Base-by-base conservation (phyloP, 2,888 invertebrate species). In the Epirrhoe tristata region DNA sequence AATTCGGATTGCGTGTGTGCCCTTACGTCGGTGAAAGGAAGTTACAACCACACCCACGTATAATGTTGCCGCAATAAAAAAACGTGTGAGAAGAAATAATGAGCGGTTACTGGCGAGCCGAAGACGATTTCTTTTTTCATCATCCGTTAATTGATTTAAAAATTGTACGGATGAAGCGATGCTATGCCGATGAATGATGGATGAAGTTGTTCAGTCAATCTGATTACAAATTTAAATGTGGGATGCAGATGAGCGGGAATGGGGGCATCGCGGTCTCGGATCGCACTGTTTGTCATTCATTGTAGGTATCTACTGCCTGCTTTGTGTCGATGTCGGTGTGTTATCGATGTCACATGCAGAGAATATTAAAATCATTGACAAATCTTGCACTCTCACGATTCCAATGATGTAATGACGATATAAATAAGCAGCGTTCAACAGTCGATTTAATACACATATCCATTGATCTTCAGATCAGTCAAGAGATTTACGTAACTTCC, bases 31-130 rank as follows among this genome's bases (percentile, higher is more conserved):
- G 93, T 93, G 93, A 93, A 93, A 93, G 93, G 93, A 93, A 93
- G 93, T 92, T 93, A 93, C 93, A 93, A 93, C 93, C 93, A 93
- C 93, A 93, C 93, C 93, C 93, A 93, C 93, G 93, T 92, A 92
- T 92, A 92, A 92, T 92, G 92, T 91, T 92, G 92, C 91, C 83
- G 88, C 90, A 91, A 91, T 91, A 93, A 93, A 93, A 75, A 93
- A 93, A 93, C 88, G 91, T 92, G 93, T 90, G 91, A 92, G 92
- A 91, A 89, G 92, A 90, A 91, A 93, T 93, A 93, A 93, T 93
- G 92, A 93, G 91, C 90, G 92, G 93, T 93, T 93, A 91, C 89
- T 91, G 92, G 92, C 87, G 91, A 83, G 78, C 76, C 84, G 81
- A 80, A 81, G 80, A 81, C 80, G 86, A 85, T 90, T 87, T 89